These are phyloP conservation scores for Diceros bicornis DNA, from an alignment of 2,797 vertebrate genomes.

Conservation along the genomic window DNA sequence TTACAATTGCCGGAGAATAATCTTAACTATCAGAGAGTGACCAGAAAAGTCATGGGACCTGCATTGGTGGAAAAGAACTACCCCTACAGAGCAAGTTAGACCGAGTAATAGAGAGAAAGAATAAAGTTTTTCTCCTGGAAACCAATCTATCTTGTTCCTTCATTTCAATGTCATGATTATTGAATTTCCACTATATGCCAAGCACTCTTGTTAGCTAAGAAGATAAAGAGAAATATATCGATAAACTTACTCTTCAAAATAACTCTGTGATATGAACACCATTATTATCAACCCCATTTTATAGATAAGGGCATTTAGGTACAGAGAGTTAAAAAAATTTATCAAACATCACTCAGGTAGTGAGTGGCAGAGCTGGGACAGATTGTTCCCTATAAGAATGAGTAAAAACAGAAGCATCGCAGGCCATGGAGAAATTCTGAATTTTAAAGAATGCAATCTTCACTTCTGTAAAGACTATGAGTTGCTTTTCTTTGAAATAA, in stretches of 20 bases:
- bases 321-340: conserved; percentile 25
- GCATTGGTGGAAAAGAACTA: not conserved
- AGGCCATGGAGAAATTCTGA: not conserved
- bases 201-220: not conserved
- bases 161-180: not conserved
- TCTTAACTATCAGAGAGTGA: not conserved
- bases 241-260: not conserved
- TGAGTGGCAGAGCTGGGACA: not conserved
- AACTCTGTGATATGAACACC: not conserved
- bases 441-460: not conserved
- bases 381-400: not conserved
- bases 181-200: not conserved
- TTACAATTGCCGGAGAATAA: conserved; percentile 39
- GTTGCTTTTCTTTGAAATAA: conserved; percentile 49
- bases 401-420: not conserved
- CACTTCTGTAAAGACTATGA: not conserved
- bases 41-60: not conserved
- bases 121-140: not conserved
- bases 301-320: not conserved
- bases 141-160: not conserved
- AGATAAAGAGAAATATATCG: not conserved
- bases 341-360: not conserved
- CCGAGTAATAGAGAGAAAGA: not conserved
- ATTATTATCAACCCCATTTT: not conserved
- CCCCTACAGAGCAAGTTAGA: not conserved